Evolutionary conservation across 2,797 vertebrate species (phyloP).

Genomic region (Ciconia nigra): DNA sequence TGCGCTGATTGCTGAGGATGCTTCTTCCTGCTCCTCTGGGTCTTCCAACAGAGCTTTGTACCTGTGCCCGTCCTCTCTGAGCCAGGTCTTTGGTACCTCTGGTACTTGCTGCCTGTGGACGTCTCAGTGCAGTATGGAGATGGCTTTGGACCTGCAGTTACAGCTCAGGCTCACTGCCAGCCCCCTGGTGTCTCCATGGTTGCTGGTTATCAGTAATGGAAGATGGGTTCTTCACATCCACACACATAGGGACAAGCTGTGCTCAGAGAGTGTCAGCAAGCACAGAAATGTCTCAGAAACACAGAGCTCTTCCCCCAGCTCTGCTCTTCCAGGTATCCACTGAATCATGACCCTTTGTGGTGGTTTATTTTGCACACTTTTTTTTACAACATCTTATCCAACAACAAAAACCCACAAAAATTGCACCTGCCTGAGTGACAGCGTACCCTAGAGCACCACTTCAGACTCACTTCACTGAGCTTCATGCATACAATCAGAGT

Average conservation of each 20-base stretch:
- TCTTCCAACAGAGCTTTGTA: background rate
- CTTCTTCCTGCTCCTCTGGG: background rate
- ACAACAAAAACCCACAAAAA: background rate
- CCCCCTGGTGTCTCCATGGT: background rate
- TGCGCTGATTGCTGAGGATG: background rate
- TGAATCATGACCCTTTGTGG: background rate
- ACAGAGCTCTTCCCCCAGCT: background rate
- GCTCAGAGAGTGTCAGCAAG: background rate
- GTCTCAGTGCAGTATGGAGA: background rate
- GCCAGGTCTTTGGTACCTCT: background rate
- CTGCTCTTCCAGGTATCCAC: background rate
- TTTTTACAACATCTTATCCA: background rate
- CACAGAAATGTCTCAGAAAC: background rate
- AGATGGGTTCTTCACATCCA: background rate
- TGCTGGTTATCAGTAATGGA: background rate
- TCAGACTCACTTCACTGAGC: background rate
- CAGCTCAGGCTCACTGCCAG: background rate
- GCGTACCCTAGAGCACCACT: background rate
- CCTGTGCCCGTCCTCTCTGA: background rate
- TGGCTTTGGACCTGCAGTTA: background rate
- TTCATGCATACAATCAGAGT: background rate
- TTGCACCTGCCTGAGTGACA: background rate
- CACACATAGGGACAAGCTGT: background rate
- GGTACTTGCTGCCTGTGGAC: background rate
- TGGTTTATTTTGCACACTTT: background rate